Evolutionary conservation across 2,797 vertebrate genomes (phyloP).

Genomic region (Acanthopagrus latus): DNA sequence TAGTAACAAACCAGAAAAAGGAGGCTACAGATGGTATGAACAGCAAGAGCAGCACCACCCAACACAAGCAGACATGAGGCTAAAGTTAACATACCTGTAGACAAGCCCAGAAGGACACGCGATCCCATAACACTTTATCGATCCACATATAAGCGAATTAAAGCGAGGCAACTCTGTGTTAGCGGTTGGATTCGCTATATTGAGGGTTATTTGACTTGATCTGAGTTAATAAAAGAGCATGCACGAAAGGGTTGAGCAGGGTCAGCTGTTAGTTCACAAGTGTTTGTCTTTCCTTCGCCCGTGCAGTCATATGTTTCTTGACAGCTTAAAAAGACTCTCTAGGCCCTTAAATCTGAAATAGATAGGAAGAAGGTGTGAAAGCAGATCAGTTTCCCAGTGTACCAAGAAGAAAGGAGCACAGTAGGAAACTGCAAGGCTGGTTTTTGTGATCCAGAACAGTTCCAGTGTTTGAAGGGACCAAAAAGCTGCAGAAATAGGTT

Average conservation of each 20-base stretch:
- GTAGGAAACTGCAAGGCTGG: not conserved
- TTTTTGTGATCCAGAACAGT: conserved; percentile 7
- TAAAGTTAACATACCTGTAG: conserved; percentile 17
- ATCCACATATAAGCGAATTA: not conserved
- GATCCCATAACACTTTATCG: conserved; percentile 23
- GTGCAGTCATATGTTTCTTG: conserved; percentile 74
- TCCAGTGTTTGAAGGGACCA: conserved; percentile 16
- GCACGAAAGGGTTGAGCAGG: conserved; percentile 37
- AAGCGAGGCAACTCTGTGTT: not conserved
- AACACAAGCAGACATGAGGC: conserved; percentile 51
- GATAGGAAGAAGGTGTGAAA: conserved; percentile 62
- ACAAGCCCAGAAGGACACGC: conserved; percentile 40
- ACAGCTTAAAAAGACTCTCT: conserved; percentile 78
- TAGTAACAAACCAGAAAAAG: conserved; percentile 51
- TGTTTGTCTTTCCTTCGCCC: conserved; percentile 60
- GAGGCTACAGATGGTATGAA: conserved; percentile 46
- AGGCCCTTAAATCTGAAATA: conserved; percentile 85
- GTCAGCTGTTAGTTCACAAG: conserved; percentile 54
- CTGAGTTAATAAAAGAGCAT: conserved; percentile 45
- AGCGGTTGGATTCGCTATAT: conserved; percentile 6
- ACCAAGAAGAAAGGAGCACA: conserved; percentile 56
- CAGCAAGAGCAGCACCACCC: conserved; percentile 56
- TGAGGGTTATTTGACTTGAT: conserved; percentile 47
- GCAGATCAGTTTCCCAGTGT: conserved; percentile 64
- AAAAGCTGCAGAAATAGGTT: conserved; percentile 21